Percentiles rank a stretch among this genome's conserved stretches.
Conservation (phyloP, 2,113 vertebrate genomes). For the Xenopus laevis region DNA sequence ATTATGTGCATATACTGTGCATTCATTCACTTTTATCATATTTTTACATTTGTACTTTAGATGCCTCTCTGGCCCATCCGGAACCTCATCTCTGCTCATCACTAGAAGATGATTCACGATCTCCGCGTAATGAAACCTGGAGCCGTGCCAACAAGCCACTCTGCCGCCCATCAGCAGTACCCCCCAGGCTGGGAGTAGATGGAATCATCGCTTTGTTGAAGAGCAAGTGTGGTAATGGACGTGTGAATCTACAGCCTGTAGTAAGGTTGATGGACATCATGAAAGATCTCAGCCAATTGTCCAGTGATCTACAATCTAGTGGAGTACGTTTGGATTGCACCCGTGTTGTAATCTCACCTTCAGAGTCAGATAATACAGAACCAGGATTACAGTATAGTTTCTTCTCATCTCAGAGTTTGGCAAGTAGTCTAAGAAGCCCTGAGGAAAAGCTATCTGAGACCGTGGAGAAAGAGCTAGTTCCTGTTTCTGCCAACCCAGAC, state of each 20-base stretch:
- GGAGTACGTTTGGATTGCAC: conserved; percentile 80
- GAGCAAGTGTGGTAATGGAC: conserved; percentile 69
- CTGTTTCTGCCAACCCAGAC: conserved; percentile 60
- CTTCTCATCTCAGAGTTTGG: conserved; percentile 78
- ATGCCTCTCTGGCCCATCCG: conserved; percentile 1
- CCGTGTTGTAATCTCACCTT: conserved; percentile 57
- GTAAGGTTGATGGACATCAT: conserved; percentile 76
- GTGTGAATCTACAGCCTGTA: conserved; percentile 72
- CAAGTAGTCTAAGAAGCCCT: conserved; percentile 85
- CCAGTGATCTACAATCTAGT: conserved; percentile 83
- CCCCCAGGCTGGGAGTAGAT: conserved; percentile 61
- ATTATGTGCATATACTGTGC: not conserved
- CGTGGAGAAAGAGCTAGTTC: conserved; percentile 57
- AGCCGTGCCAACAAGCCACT: conserved; percentile 58
- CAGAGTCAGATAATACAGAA: conserved; percentile 60
- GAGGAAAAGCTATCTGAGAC: conserved; percentile 67
- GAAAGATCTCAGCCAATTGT: conserved; percentile 86
- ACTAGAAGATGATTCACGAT: conserved; percentile 15
- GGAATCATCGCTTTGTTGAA: conserved; percentile 61
- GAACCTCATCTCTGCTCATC: conserved; percentile 11
- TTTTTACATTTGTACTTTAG: conserved; percentile 1
- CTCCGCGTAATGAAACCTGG: conserved; percentile 17
- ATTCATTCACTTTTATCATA: not conserved
- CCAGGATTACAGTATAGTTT: conserved; percentile 79
- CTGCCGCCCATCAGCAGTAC: conserved; percentile 59